Evolutionary conservation across 2,113 vertebrate genomes (phyloP).

Genomic region (Papio anubis): DNA sequence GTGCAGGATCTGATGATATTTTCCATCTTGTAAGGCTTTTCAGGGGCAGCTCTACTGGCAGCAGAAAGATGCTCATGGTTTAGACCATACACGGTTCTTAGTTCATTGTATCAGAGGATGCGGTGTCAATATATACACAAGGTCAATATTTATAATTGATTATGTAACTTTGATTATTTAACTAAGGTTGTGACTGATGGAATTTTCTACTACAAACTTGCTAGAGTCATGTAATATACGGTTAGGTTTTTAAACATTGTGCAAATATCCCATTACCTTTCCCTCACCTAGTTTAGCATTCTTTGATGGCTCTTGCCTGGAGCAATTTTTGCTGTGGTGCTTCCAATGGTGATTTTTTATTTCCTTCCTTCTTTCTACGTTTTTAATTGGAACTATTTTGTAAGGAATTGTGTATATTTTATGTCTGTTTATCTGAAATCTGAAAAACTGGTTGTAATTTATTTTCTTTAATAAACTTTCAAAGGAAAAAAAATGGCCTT

Average conservation of each 20-base stretch:
- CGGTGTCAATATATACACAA: not conserved
- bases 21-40: not conserved
- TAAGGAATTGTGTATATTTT: not conserved
- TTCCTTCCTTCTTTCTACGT: not conserved
- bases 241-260: not conserved
- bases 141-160: not conserved
- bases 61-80: not conserved
- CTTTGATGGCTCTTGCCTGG: not conserved
- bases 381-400: not conserved
- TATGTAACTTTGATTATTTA: not conserved
- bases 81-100: not conserved
- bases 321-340: not conserved
- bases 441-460: not conserved
- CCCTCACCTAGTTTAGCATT: not conserved
- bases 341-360: not conserved
- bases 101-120: not conserved
- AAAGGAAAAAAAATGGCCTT: not conserved
- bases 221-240: not conserved
- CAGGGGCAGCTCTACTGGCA: not conserved
- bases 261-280: not conserved
- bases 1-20: not conserved
- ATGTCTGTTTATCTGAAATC: not conserved
- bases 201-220: not conserved
- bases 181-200: not conserved
- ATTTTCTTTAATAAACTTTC: not conserved